Evolutionary conservation across 1,140 invertebrate species (phyloP).

Genomic region (Eulimnadia texana): DNA sequence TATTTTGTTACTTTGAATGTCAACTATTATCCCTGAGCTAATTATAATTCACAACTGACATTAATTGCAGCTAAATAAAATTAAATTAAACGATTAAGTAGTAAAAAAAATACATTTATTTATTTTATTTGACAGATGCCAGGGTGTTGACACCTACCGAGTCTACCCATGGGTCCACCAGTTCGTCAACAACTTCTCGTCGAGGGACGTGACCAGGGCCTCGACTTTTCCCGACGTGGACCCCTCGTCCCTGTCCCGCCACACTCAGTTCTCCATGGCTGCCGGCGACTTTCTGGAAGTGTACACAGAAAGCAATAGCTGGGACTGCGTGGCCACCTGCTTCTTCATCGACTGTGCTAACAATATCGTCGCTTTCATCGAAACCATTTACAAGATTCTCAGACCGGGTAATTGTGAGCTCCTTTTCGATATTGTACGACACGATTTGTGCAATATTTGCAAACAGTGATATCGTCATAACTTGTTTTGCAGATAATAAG

Average conservation of each 20-base stretch:
- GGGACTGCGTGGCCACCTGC: conserved; percentile 88
- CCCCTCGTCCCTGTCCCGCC: conserved; percentile 45
- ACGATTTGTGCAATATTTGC: neutral
- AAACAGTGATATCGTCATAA: neutral
- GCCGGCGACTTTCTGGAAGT: conserved; percentile 87
- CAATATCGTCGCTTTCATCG: conserved; percentile 88
- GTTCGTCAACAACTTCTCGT: conserved; percentile 70
- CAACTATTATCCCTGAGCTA: no score
- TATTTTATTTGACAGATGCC: conserved; percentile 34
- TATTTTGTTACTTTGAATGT: no score
- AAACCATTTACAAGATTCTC: conserved; percentile 82
- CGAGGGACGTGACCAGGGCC: conserved; percentile 59
- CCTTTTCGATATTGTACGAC: neutral
- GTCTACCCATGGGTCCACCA: conserved; percentile 91
- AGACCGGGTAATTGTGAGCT: conserved; percentile 55
- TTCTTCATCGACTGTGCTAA: conserved; percentile 98
- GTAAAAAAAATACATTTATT: conserved; percentile 4
- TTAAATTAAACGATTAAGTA: no score
- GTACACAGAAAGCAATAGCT: conserved; percentile 55
- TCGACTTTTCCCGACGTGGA: conserved; percentile 83
- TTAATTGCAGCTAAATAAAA: no score
- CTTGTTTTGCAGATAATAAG: neutral
- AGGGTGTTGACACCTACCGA: conserved; percentile 39
- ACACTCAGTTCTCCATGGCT: conserved; percentile 79
- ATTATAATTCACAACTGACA: no score